Percentiles rank a stretch among this genome's conserved stretches.
Evolutionary conservation across 2,888 invertebrate genomes (phyloP).

Genomic region (Unio delphinus): DNA sequence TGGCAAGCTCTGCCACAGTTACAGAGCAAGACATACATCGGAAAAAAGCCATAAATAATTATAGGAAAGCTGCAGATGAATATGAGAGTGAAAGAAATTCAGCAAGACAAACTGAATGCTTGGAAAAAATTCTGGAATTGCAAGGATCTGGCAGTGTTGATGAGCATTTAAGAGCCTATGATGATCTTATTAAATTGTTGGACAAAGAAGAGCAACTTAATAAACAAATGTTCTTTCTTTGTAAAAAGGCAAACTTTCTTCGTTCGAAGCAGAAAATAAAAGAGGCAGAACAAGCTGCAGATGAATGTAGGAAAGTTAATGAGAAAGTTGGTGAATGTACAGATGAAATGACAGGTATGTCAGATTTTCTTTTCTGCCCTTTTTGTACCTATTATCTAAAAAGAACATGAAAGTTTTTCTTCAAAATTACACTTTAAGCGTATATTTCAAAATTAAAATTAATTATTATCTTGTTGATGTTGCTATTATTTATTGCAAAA

Average conservation of each 20-base stretch:
- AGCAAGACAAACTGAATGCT: conserved; percentile 42
- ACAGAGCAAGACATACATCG: conserved; percentile 6
- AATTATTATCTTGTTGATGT: no score
- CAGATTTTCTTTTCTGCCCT: no score
- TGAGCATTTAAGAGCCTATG: background rate
- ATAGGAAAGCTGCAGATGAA: conserved; percentile 50
- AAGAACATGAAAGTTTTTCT: no score
- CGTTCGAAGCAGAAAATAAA: conserved; percentile 9
- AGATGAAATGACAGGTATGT: no score
- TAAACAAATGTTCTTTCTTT: conserved; percentile 34
- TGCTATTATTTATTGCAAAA: no score
- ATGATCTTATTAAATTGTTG: no score
- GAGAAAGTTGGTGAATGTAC: conserved; percentile 8
- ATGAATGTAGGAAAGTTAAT: conserved; percentile 23
- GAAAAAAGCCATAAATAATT: conserved; percentile 45
- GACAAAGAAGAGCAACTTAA: no score
- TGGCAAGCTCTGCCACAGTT: conserved; percentile 5
- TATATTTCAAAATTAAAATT: no score
- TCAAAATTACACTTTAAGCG: no score
- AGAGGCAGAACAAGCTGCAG: conserved; percentile 19
- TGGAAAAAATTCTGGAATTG: conserved; percentile 32
- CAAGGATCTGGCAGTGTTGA: conserved; percentile 13
- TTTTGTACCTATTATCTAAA: no score
- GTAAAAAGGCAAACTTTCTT: conserved; percentile 31
- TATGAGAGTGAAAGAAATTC: conserved; percentile 42